These are phyloP conservation scores for Coleophora deauratella DNA, from an alignment of 2,888 invertebrate genomes.

Conservation along the genomic window DNA sequence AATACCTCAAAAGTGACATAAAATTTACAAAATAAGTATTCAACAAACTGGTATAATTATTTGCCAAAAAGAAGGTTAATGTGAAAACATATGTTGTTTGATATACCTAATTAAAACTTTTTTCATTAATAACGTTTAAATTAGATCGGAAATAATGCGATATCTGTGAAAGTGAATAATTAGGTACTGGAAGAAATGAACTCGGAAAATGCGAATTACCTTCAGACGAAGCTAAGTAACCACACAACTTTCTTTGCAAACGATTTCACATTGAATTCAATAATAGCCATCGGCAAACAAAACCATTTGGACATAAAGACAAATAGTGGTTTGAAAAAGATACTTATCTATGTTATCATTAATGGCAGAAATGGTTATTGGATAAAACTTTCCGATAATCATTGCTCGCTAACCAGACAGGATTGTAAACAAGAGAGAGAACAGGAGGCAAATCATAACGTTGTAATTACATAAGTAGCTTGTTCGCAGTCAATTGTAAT, in stretches of 20 bases:
- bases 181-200: conserved; percentile 34
- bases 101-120: no score
- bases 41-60: no score
- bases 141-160: conserved; percentile 20
- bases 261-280: background rate
- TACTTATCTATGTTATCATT: conserved; percentile 17
- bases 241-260: conserved; percentile 7
- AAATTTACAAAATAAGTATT: no score
- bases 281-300: conserved; percentile 21
- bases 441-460: no score
- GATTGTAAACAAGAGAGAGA: no score
- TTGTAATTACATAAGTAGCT: no score
- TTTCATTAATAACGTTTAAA: no score
- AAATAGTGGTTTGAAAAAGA: conserved; percentile 40
- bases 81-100: no score
- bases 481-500: no score
- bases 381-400: conserved; percentile 16
- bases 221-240: conserved; percentile 25
- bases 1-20: no score
- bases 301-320: conserved; percentile 20
- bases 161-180: conserved; percentile 46
- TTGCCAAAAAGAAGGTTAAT: no score
- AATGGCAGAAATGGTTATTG: conserved; percentile 27
- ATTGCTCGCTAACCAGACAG: no score
- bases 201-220: conserved; percentile 29